A percentile compares a stretch with the other conserved stretches of the same genome.
These are phyloP conservation scores for Takifugu ocellatus DNA, from an alignment of 2,797 vertebrate species.

Conservation along the genomic window DNA sequence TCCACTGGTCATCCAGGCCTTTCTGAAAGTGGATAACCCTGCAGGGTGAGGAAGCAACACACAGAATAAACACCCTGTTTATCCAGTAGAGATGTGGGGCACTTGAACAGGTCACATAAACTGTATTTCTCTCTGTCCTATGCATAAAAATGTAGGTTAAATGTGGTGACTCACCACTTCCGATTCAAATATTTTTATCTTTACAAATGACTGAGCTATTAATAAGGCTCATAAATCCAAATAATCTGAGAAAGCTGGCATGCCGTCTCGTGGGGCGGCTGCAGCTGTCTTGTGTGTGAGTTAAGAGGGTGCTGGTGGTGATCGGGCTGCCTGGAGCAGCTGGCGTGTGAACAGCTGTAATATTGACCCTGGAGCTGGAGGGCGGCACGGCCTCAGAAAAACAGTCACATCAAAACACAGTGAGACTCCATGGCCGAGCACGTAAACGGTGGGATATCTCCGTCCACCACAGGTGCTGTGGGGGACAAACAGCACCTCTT, in stretches of 20 bases:
- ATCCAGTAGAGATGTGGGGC: no score
- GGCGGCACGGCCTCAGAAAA: conserved; percentile 37
- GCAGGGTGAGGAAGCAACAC: conserved; percentile 78
- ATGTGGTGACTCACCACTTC: no score
- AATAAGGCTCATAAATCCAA: no score
- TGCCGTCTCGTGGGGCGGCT: neutral
- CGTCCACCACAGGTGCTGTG: conserved; percentile 49
- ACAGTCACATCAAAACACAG: conserved; percentile 53
- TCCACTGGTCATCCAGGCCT: conserved; percentile 95
- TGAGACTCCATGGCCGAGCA: conserved; percentile 47
- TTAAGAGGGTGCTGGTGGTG: conserved; percentile 27
- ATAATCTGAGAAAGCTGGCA: no score
- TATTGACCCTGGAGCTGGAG: conserved; percentile 49
- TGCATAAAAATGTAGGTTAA: no score
- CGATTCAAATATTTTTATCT: no score
- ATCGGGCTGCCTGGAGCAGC: conserved; percentile 42
- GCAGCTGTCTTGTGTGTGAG: neutral
- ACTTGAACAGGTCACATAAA: no score
- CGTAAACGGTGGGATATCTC: conserved; percentile 56
- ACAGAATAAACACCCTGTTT: neutral
- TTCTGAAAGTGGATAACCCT: conserved; percentile 84
- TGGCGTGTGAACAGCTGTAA: conserved; percentile 59
- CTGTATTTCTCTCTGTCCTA: no score
- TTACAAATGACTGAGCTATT: no score
- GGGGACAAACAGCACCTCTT: conserved; percentile 50